Evolutionary conservation across 1,140 invertebrate species (phyloP).

Genomic region (Mycetomoellerius zeteki): DNA sequence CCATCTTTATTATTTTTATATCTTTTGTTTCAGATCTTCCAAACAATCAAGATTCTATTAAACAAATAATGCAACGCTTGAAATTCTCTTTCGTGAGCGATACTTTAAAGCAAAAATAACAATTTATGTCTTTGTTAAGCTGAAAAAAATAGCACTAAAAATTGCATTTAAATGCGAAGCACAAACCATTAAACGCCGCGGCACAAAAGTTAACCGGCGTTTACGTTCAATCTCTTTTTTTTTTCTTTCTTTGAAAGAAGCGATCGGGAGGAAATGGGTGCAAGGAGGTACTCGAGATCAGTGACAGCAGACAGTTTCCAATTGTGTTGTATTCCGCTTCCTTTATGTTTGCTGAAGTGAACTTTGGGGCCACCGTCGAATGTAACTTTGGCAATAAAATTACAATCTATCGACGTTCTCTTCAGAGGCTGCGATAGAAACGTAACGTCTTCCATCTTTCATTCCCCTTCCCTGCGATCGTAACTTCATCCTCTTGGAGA

Average conservation of each 20-base stretch:
- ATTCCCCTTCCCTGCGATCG: neutral
- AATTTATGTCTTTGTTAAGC: constrained; percentile 9
- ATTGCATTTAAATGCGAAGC: constrained; percentile 17
- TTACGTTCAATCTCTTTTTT: constrained; percentile 11
- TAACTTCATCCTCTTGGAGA: constrained; percentile 36
- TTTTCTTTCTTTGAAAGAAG: neutral
- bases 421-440: constrained; percentile 36
- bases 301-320: constrained; percentile 55
- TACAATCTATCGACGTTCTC: constrained; percentile 72
- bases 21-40: neutral
- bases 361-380: constrained; percentile 43
- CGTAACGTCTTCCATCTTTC: constrained; percentile 27
- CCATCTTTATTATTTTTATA: neutral
- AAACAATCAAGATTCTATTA: constrained; percentile 5
- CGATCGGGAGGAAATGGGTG: neutral
- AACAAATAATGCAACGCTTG: neutral
- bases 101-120: constrained; percentile 18
- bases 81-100: neutral
- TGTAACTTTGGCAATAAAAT: constrained; percentile 73
- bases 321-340: constrained; percentile 55
- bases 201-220: constrained; percentile 53
- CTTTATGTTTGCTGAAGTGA: constrained; percentile 59
- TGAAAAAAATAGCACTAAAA: neutral
- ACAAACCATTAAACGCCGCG: constrained; percentile 24
- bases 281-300: constrained; percentile 2